phyloP scores from a whole-genome alignment of 2,888 invertebrate species.

The Orthosia cruda region DNA sequence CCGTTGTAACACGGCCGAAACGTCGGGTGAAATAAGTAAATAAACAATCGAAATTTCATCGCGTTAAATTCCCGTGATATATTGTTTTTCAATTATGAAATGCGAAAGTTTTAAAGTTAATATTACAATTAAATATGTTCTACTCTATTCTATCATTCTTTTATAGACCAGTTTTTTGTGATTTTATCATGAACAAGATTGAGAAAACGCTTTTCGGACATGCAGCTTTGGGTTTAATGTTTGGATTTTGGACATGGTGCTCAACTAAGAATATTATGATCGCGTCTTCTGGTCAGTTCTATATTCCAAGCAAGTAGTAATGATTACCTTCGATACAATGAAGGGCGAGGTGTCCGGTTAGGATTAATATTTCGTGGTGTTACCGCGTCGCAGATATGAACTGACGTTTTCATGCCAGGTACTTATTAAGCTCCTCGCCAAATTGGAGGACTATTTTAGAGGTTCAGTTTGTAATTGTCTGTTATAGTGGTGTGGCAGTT shows the following conservation, averaged over 20 bases:
- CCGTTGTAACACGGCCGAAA: no score
- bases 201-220: no score
- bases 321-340: conserved; percentile 65
- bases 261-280: neutral
- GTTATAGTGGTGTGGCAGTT: no score
- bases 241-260: neutral
- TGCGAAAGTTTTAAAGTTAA: no score
- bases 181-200: no score
- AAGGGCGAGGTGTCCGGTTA: conserved; percentile 54
- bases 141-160: no score
- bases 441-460: conserved; percentile 68
- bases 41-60: no score
- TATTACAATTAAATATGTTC: no score
- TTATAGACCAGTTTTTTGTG: no score
- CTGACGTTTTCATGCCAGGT: conserved; percentile 69
- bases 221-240: neutral
- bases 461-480: conserved; percentile 62
- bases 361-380: conserved; percentile 75
- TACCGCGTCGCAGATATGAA: conserved; percentile 75
- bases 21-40: no score
- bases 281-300: conserved; percentile 4
- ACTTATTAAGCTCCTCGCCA: conserved; percentile 67
- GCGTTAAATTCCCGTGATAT: no score
- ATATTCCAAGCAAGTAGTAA: conserved; percentile 7
- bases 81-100: no score